phyloP scores from a whole-genome alignment of 2,888 invertebrate species.

The Mongoloraphidia duomilia region DNA sequence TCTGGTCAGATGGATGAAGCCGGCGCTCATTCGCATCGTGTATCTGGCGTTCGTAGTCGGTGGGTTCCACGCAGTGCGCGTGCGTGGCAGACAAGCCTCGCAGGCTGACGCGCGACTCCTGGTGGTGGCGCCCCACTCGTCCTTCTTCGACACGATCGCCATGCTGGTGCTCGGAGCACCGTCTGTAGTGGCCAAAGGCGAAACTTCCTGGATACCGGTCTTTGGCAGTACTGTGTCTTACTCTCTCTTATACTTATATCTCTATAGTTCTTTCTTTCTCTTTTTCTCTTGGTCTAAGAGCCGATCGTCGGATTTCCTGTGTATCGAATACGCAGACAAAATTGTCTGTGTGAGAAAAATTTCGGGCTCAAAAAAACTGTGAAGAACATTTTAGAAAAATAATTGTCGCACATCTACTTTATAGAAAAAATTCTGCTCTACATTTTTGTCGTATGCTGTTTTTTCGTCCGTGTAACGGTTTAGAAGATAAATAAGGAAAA shows the following conservation, averaged over 20 bases:
- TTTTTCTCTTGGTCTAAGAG: neutral
- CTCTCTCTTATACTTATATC: slow-evolving; percentile 8
- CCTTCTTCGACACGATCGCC: slow-evolving; percentile 78
- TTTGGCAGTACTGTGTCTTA: slow-evolving; percentile 68
- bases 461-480: no score
- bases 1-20: no score
- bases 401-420: no score
- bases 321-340: no score
- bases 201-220: slow-evolving; percentile 66
- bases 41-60: slow-evolving; percentile 62
- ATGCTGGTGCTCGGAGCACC: slow-evolving; percentile 73
- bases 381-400: no score
- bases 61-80: slow-evolving; percentile 67
- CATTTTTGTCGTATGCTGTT: no score
- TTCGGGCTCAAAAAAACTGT: no score
- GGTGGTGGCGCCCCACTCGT: slow-evolving; percentile 80
- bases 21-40: slow-evolving; percentile 39
- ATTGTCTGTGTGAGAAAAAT: no score
- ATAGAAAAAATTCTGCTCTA: no score
- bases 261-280: neutral
- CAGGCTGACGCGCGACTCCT: slow-evolving; percentile 64
- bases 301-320: no score
- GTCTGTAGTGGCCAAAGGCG: slow-evolving; percentile 80
- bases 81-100: slow-evolving; percentile 50
- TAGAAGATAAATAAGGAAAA: no score